Evolutionary conservation across 1,140 invertebrate genomes (phyloP).

Genomic region (Meloidogyne exigua): DNA sequence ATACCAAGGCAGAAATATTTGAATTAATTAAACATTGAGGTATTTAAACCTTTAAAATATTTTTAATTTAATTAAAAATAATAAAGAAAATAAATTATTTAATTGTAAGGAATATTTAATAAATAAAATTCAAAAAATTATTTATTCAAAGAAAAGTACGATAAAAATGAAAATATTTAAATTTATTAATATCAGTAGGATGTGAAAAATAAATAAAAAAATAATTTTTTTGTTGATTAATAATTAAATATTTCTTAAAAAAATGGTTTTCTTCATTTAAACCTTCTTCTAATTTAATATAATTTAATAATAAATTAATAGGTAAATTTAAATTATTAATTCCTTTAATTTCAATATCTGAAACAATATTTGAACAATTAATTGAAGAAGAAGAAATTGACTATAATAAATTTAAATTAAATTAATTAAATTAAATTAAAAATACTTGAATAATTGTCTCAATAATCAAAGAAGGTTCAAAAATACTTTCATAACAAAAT

Average conservation of each 20-base stretch:
- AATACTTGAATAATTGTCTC: background rate
- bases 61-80: too few species aligned
- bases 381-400: background rate
- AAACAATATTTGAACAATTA: background rate
- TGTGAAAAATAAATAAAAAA: conserved; percentile 1
- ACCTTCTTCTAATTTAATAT: background rate
- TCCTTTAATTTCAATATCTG: background rate
- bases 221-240: background rate
- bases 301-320: background rate
- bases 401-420: background rate
- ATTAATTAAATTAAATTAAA: background rate
- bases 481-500: background rate
- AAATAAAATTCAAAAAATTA: too few species aligned
- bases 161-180: conserved; percentile 6
- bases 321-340: background rate
- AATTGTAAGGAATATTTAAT: too few species aligned
- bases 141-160: background rate
- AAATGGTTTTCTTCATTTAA: background rate
- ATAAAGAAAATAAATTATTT: too few species aligned
- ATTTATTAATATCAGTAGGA: background rate
- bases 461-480: background rate
- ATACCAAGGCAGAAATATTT: too few species aligned
- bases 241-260: background rate
- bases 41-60: too few species aligned
- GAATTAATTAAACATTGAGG: too few species aligned